phyloP scores from a whole-genome alignment of 2,797 vertebrate genomes.

The Acrossocheilus fasciatus region DNA sequence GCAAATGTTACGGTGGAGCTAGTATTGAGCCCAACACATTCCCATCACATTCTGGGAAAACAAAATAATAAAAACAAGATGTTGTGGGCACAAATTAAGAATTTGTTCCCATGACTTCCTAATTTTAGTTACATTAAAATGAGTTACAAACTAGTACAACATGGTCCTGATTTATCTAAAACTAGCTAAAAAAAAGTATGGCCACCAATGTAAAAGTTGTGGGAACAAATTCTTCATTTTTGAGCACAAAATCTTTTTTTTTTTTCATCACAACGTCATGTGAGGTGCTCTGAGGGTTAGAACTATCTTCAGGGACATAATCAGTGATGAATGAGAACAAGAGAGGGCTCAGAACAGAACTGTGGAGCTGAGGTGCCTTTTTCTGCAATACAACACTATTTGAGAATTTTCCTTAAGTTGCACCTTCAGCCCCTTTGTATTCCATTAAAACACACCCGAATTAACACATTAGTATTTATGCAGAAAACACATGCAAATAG shows the following conservation, averaged over 20 bases:
- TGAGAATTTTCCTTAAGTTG: too few species aligned
- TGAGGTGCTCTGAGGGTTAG: neutral
- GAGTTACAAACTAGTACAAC: neutral
- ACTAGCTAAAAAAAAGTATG: neutral
- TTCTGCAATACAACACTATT: too few species aligned
- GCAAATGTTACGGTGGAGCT: neutral
- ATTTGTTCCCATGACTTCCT: neutral
- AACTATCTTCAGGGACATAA: neutral
- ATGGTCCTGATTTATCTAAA: neutral
- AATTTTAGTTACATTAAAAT: neutral
- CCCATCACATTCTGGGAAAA: neutral
- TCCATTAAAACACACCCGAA: too few species aligned
- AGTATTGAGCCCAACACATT: neutral
- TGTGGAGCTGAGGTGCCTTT: too few species aligned
- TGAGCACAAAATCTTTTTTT: neutral
- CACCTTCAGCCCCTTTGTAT: too few species aligned
- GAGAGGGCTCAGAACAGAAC: neutral
- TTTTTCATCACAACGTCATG: neutral
- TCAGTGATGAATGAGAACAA: neutral
- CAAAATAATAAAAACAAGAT: neutral
- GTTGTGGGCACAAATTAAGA: neutral
- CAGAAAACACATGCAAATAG: too few species aligned
- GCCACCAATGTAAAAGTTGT: neutral
- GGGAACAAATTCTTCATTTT: neutral
- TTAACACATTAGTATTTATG: too few species aligned